A percentile compares a stretch with the other conserved stretches of the same genome.
These are phyloP conservation scores for Apteryx owenii DNA, from an alignment of 2,113 vertebrate species.

Conservation along the genomic window DNA sequence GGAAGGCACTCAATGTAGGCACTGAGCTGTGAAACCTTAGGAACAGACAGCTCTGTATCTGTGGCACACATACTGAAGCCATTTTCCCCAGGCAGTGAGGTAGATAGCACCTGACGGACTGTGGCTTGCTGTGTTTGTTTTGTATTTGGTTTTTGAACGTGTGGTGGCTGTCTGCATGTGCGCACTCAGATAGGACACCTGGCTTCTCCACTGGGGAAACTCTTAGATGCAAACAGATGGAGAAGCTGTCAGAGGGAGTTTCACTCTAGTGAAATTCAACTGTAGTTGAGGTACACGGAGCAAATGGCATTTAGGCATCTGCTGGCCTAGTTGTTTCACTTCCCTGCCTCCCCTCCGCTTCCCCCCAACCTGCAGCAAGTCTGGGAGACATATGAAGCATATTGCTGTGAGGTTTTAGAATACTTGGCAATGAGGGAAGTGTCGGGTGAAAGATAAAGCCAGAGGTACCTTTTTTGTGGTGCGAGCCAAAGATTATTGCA, in stretches of 20 bases:
- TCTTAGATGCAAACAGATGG: not conserved
- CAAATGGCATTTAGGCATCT: not conserved
- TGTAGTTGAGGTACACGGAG: not conserved
- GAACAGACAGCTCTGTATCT: not conserved
- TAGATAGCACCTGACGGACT: not conserved
- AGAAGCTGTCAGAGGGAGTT: not conserved
- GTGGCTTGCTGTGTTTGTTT: not conserved
- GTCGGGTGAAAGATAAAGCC: not conserved
- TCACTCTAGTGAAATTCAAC: not conserved
- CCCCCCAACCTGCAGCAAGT: not conserved
- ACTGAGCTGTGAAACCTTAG: not conserved
- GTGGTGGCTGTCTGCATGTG: not conserved
- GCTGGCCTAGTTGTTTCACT: not conserved
- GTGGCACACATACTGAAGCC: not conserved
- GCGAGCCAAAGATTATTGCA: not conserved
- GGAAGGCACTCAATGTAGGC: not conserved
- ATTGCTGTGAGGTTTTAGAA: not conserved
- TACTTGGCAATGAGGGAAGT: not conserved
- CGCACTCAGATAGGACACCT: not conserved
- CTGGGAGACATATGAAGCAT: not conserved
- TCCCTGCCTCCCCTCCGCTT: not conserved
- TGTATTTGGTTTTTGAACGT: not conserved
- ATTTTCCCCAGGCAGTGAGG: not conserved
- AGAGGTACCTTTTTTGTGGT: not conserved
- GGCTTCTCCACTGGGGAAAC: not conserved